Percentiles rank a stretch among this genome's conserved stretches.
Evolutionary conservation across 2,113 vertebrate genomes (phyloP).

Genomic region (Zingel zingel): DNA sequence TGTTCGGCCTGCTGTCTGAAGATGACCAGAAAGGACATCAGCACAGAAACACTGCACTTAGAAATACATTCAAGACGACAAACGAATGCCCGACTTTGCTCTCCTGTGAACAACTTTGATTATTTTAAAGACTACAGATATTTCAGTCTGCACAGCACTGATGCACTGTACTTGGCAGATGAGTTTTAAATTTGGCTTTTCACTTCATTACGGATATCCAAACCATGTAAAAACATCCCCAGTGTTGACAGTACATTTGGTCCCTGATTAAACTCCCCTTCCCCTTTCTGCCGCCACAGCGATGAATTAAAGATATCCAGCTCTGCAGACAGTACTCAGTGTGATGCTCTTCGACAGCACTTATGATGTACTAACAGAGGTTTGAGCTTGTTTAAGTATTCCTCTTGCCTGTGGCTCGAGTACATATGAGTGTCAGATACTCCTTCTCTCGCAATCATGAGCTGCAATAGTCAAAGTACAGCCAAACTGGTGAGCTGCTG

Average conservation of each 20-base stretch:
- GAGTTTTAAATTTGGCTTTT: conserved; percentile 26
- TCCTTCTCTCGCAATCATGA: conserved; percentile 41
- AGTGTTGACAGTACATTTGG: conserved; percentile 51
- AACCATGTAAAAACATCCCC: conserved; percentile 45
- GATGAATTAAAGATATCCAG: conserved; percentile 59
- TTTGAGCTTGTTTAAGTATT: conserved; percentile 54
- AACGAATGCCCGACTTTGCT: neutral
- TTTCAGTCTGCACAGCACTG: neutral
- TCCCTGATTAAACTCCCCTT: conserved; percentile 48
- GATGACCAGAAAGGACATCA: conserved; percentile 43
- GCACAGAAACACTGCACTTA: neutral
- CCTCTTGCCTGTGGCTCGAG: conserved; percentile 46
- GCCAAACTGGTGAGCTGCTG: conserved; percentile 46
- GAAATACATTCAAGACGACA: conserved; percentile 13
- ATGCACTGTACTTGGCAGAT: neutral
- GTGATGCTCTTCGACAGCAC: conserved; percentile 64
- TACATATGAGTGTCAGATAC: conserved; percentile 43
- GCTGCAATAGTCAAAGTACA: conserved; percentile 49
- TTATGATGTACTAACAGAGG: conserved; percentile 63
- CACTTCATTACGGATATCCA: conserved; percentile 32
- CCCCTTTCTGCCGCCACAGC: conserved; percentile 26
- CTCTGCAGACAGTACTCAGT: conserved; percentile 46
- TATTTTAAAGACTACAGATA: conserved; percentile 6
- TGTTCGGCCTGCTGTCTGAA: conserved; percentile 17
- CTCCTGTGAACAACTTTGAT: neutral